Evolutionary conservation across 2,113 vertebrate species (phyloP).

Genomic region (Puffinus mauretanicus): DNA sequence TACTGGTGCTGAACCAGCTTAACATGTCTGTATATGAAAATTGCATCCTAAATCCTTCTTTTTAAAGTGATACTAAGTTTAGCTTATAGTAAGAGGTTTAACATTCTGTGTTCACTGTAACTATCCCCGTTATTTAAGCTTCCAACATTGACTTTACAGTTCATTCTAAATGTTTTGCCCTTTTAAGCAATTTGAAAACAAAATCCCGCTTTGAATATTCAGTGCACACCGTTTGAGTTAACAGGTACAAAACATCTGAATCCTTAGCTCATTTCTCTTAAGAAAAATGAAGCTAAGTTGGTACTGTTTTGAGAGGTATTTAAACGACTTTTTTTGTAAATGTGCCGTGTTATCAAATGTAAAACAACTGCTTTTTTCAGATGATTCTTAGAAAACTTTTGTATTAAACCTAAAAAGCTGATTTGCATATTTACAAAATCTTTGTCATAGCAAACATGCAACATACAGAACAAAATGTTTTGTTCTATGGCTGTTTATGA

Average conservation of each 20-base stretch:
- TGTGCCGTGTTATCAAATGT: conserved; percentile 68
- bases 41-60: conserved; percentile 66
- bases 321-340: conserved; percentile 57
- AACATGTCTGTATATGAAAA: conserved; percentile 66
- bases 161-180: conserved; percentile 50
- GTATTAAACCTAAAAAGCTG: conserved; percentile 80
- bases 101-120: conserved; percentile 44
- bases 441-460: conserved; percentile 80
- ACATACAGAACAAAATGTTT: conserved; percentile 70
- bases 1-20: conserved; percentile 65
- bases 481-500: conserved; percentile 77
- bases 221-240: conserved; percentile 70
- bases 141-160: conserved; percentile 42
- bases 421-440: conserved; percentile 85
- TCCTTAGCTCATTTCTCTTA: conserved; percentile 17
- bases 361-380: conserved; percentile 59
- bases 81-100: conserved; percentile 77
- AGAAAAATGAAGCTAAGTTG: conserved; percentile 38
- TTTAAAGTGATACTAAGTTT: conserved; percentile 71
- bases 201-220: conserved; percentile 68
- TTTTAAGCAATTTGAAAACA: conserved; percentile 55
- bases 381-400: conserved; percentile 71
- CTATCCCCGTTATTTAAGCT: conserved; percentile 63
- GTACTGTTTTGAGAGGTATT: conserved; percentile 72
- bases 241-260: conserved; percentile 59